Evolutionary conservation across 2,113 vertebrate genomes (phyloP), one percentile per base, ranked within the genome.

Genomic region (Mus musculus): DNA sequence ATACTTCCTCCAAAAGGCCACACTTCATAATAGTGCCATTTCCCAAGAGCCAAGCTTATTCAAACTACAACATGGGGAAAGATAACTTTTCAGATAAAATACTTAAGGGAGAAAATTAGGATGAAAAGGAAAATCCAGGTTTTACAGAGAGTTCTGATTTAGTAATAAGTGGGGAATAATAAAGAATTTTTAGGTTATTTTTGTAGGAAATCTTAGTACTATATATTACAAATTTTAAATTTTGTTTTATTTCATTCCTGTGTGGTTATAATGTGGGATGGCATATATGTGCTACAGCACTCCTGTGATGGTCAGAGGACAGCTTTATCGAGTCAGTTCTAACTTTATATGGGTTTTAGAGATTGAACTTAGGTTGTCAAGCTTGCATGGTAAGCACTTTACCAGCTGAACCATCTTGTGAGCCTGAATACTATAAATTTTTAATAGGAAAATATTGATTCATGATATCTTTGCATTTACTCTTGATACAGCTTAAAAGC

Each of bases 381-480:
- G 42, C 28, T 86, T 86, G 63, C 84, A 86, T 67, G 17, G 84
- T 30, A 69, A 86, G 84, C 84, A 52, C 63, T 87, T 87, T 69
- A 87, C 84, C 5, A 3, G 11, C 84, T 52, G 84, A 36, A 36
- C 42, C 42, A 87, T 36, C 63, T 52, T 52, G 42, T 46, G 63
- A 87, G 63, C 63, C 84, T 49, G 67, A 94, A 78, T 96, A 87
- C 33, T 52, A 33, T 59, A 0, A 46, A 69, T 71, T 95, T 94
- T 97, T 94, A 91, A 96, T 49, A 85, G 28, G 61, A 95, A 85
- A 87, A 89, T 89, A 81, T 93, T 97, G 72, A 88, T 95, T 92
- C 89, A 46, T 72, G 78, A 49, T 96, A 7, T 90, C 63, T 95
- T 89, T 86, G 65, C 46, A 56, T 95, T 93, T 96, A 91, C 28